Conservation (phyloP, 1,140 invertebrate genomes). For the Leptopilina clavipes region DNA sequence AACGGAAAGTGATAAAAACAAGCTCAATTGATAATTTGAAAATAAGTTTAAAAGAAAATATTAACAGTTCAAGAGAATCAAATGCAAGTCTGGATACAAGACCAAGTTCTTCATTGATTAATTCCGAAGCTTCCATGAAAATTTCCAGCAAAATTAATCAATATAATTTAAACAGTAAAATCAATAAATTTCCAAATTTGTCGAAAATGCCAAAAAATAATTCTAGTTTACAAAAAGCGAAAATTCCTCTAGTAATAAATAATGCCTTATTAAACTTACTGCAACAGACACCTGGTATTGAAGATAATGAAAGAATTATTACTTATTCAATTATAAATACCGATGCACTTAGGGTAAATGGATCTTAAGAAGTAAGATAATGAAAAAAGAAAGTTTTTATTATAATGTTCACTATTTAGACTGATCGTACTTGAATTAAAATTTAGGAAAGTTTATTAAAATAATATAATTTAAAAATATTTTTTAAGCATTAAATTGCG, state of each 20-base stretch:
- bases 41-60: conserved; percentile 60
- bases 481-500: no score
- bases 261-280: conserved; percentile 68
- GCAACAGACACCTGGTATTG: conserved; percentile 63
- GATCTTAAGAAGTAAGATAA: conserved; percentile 55
- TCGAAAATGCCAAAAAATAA: conserved; percentile 64
- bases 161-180: conserved; percentile 33
- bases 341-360: conserved; percentile 65
- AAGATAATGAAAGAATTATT: conserved; percentile 63
- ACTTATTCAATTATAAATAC: conserved; percentile 69
- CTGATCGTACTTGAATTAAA: no score
- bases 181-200: conserved; percentile 50
- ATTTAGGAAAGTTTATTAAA: no score
- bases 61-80: conserved; percentile 61
- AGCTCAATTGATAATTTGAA: conserved; percentile 52
- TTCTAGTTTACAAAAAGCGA: conserved; percentile 65
- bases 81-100: conserved; percentile 59
- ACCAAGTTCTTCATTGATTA: conserved; percentile 66
- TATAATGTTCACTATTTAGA: no score
- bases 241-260: conserved; percentile 71
- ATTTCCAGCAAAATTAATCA: conserved; percentile 50
- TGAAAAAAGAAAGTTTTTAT: not conserved
- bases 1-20: conserved; percentile 51
- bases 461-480: no score
- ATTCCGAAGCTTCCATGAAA: conserved; percentile 56